Base-by-base conservation (phyloP, 2,797 vertebrate species). In the Megalops cyprinoides region DNA sequence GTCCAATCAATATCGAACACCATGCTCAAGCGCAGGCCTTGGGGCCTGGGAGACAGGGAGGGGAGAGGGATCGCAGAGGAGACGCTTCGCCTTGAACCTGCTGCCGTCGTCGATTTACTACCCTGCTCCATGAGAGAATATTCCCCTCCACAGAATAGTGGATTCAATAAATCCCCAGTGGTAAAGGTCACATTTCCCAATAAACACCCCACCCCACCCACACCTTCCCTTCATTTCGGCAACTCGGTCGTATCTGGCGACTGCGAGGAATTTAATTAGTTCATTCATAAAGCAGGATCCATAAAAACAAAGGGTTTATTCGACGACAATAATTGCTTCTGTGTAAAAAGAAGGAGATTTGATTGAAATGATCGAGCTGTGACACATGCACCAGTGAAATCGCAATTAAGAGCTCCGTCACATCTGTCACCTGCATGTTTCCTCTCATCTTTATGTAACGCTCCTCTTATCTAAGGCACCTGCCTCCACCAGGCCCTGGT, bases 361-460 rank as follows among this genome's bases (percentile, higher is more conserved):
- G n/a, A n/a, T n/a, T n/a, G 82, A 78, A 77, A 31, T 87, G 88
- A 89, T 34, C 39, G 80, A 65, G 44, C 71, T 34, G 65, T 56
- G 75, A 78, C 48, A 71, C 31, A 71, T 37, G 77, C 18, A 77
- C 23, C 39, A 56, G 15, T 53, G 37, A 53, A 84, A 89, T 84
- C 83, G 84, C 91, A 91, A 92, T 91, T 90, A 93, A 92, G 89
- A 89, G 90, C 84, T 88, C 77, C 25, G 78, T 90, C 92, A 89
- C 89, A 90, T 90, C 90, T 92, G 90, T 92, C 89, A 87, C 88
- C 88, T 83, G 83, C 80, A 67, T 84, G 55, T 88, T 85, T 83
- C 88, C 87, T 81, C 87, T 86, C 85, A 86, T 90, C 85, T 90
- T 91, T 89, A 90, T 91, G 86, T 91, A 92, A 91, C 87, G 86